Conservation (phyloP, 2,888 invertebrate species). For the Cataglyphis rosenhaueri region DNA sequence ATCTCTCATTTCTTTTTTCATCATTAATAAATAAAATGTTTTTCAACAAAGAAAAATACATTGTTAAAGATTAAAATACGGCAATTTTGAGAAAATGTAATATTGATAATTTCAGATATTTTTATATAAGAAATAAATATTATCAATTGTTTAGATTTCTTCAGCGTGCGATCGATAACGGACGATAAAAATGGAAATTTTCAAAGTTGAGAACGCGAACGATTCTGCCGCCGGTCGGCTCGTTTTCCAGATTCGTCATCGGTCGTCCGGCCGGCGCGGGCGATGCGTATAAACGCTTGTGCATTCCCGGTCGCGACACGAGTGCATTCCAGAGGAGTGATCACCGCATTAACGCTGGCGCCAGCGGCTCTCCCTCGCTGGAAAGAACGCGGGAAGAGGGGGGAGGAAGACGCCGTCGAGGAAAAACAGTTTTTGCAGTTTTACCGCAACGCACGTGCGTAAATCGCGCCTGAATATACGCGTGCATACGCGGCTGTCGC, state of each 20-base stretch:
- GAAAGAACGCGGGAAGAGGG: slow-evolving; percentile 20
- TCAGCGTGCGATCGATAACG: slow-evolving; percentile 18
- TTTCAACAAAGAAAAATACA: background rate
- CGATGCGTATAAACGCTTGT: slow-evolving; percentile 54
- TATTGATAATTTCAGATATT: background rate
- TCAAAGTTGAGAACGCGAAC: slow-evolving; percentile 51
- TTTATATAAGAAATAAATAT: background rate
- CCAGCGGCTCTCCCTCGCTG: slow-evolving; percentile 59
- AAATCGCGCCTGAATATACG: background rate
- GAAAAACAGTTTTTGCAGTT: slow-evolving; percentile 67
- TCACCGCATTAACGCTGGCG: slow-evolving; percentile 72
- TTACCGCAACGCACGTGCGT: slow-evolving; percentile 45
- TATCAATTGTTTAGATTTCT: background rate
- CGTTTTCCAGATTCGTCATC: slow-evolving; percentile 69
- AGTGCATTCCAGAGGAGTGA: slow-evolving; percentile 70
- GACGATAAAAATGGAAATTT: slow-evolving; percentile 61
- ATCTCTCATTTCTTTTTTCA: background rate
- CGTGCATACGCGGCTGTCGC: background rate
- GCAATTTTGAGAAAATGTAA: background rate
- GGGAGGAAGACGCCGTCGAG: slow-evolving; percentile 47
- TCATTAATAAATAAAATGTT: background rate
- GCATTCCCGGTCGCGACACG: slow-evolving; percentile 63
- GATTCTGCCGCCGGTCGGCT: slow-evolving; percentile 55
- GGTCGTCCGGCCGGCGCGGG: slow-evolving; percentile 14
- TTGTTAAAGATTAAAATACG: background rate